Percentiles rank a stretch among this genome's conserved stretches.
Conservation (phyloP, 53 echinoderm and acorn worm genomes). For the Paracentrotus lividus region DNA sequence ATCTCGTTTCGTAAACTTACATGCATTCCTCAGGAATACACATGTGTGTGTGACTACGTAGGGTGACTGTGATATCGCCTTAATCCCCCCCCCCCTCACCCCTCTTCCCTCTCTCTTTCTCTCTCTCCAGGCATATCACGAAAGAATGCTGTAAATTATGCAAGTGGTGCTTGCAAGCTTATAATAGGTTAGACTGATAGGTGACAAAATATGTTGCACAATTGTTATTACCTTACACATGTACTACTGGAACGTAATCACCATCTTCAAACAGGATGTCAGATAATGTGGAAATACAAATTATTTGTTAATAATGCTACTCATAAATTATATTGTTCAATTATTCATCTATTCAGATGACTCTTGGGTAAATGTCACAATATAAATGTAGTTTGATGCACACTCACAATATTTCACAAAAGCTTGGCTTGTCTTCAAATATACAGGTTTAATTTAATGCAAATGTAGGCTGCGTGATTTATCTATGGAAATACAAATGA, state of each 20-base stretch:
- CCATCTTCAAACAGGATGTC: not conserved
- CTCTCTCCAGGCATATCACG: not conserved
- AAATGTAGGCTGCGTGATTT: no score
- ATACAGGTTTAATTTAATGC: no score
- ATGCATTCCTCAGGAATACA: not conserved
- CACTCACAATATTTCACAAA: no score
- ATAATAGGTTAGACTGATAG: not conserved
- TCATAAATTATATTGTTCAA: no score
- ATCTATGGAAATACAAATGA: no score
- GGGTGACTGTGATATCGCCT: not conserved
- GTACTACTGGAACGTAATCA: not conserved
- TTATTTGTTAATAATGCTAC: no score
- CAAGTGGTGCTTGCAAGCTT: not conserved
- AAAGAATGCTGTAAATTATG: conserved; percentile 2
- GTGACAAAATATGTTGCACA: conserved; percentile 14
- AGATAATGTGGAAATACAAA: no score
- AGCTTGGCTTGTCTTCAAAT: no score
- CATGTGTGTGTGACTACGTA: not conserved
- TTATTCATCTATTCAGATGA: no score
- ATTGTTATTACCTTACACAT: not conserved
- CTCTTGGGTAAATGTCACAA: no score
- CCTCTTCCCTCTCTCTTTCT: not conserved
- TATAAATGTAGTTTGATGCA: no score
- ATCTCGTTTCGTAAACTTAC: not conserved
- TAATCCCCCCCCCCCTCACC: no score